Conservation (phyloP, 2,888 invertebrate species). For the Operophtera brumata region DNA sequence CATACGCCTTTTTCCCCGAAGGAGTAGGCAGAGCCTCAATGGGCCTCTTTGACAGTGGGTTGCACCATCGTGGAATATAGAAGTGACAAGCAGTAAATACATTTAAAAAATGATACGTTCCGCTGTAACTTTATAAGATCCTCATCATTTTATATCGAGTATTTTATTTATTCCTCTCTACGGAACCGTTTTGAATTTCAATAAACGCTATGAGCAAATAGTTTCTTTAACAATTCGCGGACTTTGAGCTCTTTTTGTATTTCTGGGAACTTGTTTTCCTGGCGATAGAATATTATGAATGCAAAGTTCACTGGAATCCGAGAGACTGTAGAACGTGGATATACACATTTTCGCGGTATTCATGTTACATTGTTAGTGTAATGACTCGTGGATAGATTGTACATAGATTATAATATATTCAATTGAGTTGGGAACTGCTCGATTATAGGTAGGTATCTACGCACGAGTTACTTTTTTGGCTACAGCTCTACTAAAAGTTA, state of each 20-base stretch:
- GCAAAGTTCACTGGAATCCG: not conserved
- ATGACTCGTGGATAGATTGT: too few relatives aligned
- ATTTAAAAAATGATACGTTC: not conserved
- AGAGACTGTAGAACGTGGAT: not conserved
- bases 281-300: not conserved
- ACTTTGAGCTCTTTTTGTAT: conserved; percentile 19
- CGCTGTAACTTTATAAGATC: not conserved
- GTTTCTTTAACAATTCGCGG: conserved; percentile 31
- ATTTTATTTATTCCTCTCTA: conserved; percentile 40
- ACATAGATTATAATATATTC: too few relatives aligned
- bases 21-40: too few relatives aligned
- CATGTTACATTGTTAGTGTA: not conserved
- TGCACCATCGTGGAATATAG: too few relatives aligned
- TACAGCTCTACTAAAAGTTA: too few relatives aligned
- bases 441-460: too few relatives aligned
- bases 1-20: too few relatives aligned
- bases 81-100: too few relatives aligned
- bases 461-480: too few relatives aligned
- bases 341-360: not conserved
- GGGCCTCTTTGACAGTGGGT: too few relatives aligned
- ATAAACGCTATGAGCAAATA: conserved; percentile 31
- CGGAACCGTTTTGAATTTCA: conserved; percentile 34
- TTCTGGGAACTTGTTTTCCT: conserved; percentile 13
- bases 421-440: too few relatives aligned
- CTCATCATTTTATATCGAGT: conserved; percentile 46